Percentiles rank a stretch among this genome's conserved stretches.
These are phyloP conservation scores for Orchesella cincta DNA, from an alignment of 1,140 invertebrate genomes.

Conservation along the genomic window DNA sequence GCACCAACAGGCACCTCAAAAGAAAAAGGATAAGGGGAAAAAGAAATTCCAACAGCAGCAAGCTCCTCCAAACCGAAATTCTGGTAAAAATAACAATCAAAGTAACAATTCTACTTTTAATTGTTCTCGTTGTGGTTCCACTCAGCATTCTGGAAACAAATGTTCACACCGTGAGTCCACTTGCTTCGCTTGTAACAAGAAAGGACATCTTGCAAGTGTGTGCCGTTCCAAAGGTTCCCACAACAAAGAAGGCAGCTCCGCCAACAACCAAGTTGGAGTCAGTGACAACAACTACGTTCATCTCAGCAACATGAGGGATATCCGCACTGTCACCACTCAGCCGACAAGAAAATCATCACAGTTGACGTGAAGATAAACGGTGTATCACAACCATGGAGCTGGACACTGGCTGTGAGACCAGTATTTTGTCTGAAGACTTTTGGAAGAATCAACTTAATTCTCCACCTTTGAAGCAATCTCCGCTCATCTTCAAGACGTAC, in stretches of 20 bases:
- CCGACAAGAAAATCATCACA: background rate
- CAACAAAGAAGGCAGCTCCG: background rate
- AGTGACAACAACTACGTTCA: constrained; percentile 18
- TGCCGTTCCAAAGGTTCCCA: background rate
- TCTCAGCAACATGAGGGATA: background rate
- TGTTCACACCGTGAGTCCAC: background rate
- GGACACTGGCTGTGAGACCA: background rate
- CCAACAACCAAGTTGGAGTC: constrained; percentile 39
- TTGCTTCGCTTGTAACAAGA: background rate
- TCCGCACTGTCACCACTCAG: background rate
- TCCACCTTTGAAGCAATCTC: background rate
- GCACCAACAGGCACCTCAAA: no score
- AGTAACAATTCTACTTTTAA: no score
- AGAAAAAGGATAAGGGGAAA: background rate
- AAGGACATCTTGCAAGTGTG: background rate
- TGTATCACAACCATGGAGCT: background rate
- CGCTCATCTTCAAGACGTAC: background rate
- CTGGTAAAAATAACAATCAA: constrained; percentile 5
- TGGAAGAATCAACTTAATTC: background rate
- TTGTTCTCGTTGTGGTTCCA: background rate
- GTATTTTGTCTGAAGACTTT: background rate
- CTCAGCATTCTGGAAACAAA: background rate
- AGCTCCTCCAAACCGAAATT: constrained; percentile 30
- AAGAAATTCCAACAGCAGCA: background rate
- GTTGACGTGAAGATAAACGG: background rate